These are phyloP conservation scores for Parapristionchus giblindavisi DNA, from an alignment of 2,888 invertebrate genomes.

Conservation along the genomic window DNA sequence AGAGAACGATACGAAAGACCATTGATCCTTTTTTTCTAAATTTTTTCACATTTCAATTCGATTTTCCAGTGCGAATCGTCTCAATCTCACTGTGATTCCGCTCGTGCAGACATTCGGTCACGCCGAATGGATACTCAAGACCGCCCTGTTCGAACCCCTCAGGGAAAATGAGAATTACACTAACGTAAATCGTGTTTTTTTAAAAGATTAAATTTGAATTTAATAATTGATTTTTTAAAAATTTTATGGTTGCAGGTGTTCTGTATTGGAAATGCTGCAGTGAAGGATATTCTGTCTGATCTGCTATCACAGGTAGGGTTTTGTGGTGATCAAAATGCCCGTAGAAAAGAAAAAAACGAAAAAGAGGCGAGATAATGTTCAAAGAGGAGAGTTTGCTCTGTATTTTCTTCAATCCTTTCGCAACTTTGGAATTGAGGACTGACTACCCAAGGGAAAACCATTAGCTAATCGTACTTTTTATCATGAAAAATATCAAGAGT, in stretches of 20 bases:
- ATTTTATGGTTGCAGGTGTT: slow-evolving; percentile 13
- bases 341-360: too few species aligned
- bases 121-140: slow-evolving; percentile 82
- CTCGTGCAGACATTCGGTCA: slow-evolving; percentile 86
- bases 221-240: background rate
- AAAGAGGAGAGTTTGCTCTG: too few species aligned
- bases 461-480: background rate
- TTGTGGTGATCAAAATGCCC: too few species aligned
- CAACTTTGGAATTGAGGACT: too few species aligned
- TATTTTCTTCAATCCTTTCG: too few species aligned
- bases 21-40: background rate
- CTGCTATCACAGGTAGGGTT: slow-evolving; percentile 22
- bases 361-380: too few species aligned
- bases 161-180: slow-evolving; percentile 53
- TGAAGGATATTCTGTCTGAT: slow-evolving; percentile 22
- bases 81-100: slow-evolving; percentile 79
- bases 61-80: slow-evolving; percentile 70
- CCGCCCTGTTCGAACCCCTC: slow-evolving; percentile 77
- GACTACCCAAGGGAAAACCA: too few species aligned
- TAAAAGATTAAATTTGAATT: background rate
- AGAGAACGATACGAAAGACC: too few species aligned
- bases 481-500: background rate
- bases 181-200: too few species aligned
- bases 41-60: background rate
- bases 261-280: slow-evolving; percentile 29